Percentiles rank a stretch among this genome's conserved stretches.
Conservation (phyloP, 2,888 invertebrate genomes). For the Hetaerina titia region DNA sequence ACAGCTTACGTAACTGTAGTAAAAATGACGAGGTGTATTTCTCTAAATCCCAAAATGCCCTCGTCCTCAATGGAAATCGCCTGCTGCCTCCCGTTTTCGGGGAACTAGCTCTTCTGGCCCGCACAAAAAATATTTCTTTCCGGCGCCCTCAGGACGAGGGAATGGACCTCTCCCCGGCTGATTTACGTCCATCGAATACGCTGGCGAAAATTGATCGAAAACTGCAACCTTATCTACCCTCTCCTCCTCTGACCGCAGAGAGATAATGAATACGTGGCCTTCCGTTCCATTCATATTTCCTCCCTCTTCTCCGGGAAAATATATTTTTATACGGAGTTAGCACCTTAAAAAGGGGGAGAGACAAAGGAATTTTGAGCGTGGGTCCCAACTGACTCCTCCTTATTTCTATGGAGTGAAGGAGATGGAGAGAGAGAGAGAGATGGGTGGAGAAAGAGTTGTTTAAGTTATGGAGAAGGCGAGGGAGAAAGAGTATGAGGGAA, state of each 20-base stretch:
- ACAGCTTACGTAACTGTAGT: too few relatives aligned
- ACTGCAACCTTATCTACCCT: too few relatives aligned
- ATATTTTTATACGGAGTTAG: background rate
- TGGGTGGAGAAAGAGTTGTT: background rate
- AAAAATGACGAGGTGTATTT: background rate
- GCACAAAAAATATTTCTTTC: background rate
- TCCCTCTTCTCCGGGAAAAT: background rate
- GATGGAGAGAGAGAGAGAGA: background rate
- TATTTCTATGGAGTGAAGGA: background rate
- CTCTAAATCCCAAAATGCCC: background rate
- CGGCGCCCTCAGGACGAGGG: background rate
- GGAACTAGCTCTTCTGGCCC: background rate
- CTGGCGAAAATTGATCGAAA: background rate
- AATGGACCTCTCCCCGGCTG: background rate
- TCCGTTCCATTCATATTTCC: background rate
- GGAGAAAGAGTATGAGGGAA: conserved; percentile 22
- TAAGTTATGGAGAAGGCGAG: background rate
- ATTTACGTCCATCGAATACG: background rate
- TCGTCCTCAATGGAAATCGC: background rate
- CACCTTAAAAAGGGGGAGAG: background rate
- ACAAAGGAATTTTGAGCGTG: background rate
- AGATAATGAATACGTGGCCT: background rate
- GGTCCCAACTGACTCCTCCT: background rate
- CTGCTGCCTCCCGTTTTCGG: background rate
- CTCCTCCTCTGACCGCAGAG: background rate